phyloP scores from a whole-genome alignment of 2,113 vertebrate species.

The Centrocercus urophasianus region DNA sequence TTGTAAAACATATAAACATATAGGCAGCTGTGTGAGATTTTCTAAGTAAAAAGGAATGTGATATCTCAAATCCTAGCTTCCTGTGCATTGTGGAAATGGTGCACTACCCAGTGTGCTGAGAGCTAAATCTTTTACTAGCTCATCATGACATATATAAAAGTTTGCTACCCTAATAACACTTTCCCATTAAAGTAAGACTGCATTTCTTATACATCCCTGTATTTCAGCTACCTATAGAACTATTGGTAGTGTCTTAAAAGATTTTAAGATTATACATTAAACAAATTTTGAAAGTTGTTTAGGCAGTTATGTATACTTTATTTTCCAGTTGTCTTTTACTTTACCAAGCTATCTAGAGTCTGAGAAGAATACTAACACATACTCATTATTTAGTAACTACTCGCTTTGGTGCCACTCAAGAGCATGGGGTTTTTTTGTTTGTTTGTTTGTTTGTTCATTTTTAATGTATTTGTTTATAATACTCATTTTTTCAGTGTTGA shows the following conservation, averaged over 20 bases:
- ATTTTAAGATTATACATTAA: too few relatives aligned
- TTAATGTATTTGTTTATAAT: background rate
- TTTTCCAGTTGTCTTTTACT: too few relatives aligned
- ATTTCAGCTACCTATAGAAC: background rate
- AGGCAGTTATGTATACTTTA: too few relatives aligned
- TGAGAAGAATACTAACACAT: background rate
- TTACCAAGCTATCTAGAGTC: background rate
- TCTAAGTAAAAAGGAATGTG: background rate
- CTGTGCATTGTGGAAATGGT: too few relatives aligned
- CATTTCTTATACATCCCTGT: background rate
- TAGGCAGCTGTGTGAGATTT: background rate
- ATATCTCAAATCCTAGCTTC: background rate
- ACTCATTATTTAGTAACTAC: background rate
- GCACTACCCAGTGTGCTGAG: too few relatives aligned
- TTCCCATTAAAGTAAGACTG: background rate
- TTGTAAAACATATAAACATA: too few relatives aligned
- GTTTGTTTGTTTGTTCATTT: background rate
- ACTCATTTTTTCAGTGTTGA: background rate
- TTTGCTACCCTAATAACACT: background rate
- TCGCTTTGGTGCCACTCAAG: background rate
- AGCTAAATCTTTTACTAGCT: background rate
- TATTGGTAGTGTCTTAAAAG: too few relatives aligned
- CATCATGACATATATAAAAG: rapidly evolving
- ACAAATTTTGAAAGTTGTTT: too few relatives aligned
- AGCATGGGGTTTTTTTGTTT: too few relatives aligned